Percentiles rank a stretch among this genome's conserved stretches.
Evolutionary conservation across 2,888 invertebrate species (phyloP).

Genomic region (Sepiola atlantica): DNA sequence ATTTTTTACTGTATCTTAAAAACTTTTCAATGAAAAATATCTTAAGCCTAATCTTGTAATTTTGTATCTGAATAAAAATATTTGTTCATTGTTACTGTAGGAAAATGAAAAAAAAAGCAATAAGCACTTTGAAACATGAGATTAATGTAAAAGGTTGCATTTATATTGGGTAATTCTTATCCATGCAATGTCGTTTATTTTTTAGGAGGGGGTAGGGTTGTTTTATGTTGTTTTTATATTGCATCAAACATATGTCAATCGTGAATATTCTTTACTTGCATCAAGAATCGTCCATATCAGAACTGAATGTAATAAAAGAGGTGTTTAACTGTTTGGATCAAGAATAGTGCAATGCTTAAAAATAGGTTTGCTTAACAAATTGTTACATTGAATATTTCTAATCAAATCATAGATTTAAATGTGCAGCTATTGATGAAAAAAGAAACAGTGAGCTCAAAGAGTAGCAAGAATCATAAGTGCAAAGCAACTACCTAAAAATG

Average conservation of each 20-base stretch:
- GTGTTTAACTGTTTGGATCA: too few relatives aligned
- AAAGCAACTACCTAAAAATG: neutral
- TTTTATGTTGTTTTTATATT: neutral
- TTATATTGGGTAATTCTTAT: conserved; percentile 8
- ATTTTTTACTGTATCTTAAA: neutral
- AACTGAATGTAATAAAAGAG: neutral
- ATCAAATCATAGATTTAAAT: neutral
- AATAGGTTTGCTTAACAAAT: neutral
- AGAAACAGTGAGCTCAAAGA: neutral
- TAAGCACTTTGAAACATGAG: neutral
- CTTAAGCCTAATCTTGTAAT: neutral
- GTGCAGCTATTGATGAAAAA: neutral
- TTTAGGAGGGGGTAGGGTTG: too few relatives aligned
- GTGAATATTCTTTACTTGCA: neutral
- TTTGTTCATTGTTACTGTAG: neutral
- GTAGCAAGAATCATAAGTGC: neutral
- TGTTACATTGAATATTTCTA: neutral
- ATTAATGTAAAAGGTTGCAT: neutral
- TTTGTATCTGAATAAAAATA: neutral
- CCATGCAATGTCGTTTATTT: neutral
- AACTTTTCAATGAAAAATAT: conserved; percentile 32
- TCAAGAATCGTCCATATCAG: neutral
- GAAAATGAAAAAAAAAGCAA: neutral
- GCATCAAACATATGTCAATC: neutral
- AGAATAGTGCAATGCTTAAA: neutral